Evolutionary conservation across 1,140 invertebrate genomes (phyloP).

Genomic region (Cryptotermes secundus): DNA sequence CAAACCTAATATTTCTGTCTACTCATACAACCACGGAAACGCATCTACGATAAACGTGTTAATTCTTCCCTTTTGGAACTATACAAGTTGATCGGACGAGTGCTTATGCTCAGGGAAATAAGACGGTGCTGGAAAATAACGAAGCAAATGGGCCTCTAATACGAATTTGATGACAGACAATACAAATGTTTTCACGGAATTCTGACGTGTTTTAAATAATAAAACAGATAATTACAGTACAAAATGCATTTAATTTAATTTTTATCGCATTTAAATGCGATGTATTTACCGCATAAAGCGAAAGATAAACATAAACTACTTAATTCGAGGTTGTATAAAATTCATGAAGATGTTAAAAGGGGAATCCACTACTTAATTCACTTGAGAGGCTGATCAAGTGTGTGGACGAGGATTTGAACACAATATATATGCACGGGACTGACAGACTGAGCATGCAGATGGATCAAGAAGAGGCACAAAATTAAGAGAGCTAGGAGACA

Average conservation of each 20-base stretch:
- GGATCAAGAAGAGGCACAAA: too few relatives aligned
- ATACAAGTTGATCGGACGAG: not conserved
- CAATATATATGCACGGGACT: not conserved
- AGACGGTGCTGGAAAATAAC: not conserved
- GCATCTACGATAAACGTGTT: not conserved
- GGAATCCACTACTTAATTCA: not conserved
- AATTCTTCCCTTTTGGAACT: not conserved
- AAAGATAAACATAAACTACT: not conserved
- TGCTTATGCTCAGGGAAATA: not conserved
- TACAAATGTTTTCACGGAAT: not conserved
- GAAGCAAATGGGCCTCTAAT: conserved; percentile 6
- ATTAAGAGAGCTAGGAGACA: too few relatives aligned
- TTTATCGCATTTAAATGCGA: not conserved
- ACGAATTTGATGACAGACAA: not conserved
- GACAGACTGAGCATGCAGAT: not conserved
- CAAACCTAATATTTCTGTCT: not conserved
- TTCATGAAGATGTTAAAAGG: not conserved
- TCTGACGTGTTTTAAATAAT: not conserved
- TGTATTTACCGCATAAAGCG: not conserved
- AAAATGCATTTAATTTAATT: not conserved
- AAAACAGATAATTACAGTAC: not conserved
- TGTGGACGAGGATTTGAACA: not conserved
- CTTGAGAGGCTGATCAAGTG: not conserved
- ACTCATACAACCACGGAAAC: not conserved
- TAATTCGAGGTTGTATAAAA: not conserved